phyloP scores from a whole-genome alignment of 2,888 invertebrate genomes.

The Machimus rusticus region DNA sequence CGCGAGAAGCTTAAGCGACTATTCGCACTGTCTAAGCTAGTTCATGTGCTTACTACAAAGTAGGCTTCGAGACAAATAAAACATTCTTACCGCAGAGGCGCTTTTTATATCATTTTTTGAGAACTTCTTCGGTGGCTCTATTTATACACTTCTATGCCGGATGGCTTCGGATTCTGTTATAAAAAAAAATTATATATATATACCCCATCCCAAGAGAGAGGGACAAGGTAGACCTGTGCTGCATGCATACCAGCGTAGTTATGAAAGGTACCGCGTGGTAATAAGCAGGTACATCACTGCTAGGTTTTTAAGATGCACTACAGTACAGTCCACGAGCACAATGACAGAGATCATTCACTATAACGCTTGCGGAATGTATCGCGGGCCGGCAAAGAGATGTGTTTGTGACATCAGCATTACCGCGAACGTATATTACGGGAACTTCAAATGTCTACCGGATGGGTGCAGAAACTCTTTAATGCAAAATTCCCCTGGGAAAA shows the following conservation, averaged over 20 bases:
- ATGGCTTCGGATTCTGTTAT: slow-evolving; percentile 16
- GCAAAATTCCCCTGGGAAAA: background rate
- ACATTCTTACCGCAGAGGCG: background rate
- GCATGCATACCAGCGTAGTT: slow-evolving; percentile 33
- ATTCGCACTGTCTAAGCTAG: background rate
- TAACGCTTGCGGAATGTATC: background rate
- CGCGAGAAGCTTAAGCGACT: background rate
- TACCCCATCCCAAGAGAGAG: slow-evolving; percentile 5
- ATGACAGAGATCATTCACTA: background rate
- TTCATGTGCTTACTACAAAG: background rate
- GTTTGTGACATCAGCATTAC: slow-evolving; percentile 25
- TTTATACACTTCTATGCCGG: slow-evolving; percentile 26
- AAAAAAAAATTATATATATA: background rate
- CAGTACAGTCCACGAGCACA: background rate
- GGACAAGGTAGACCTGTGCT: slow-evolving; percentile 34
- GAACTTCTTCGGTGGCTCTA: slow-evolving; percentile 33
- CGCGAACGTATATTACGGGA: background rate
- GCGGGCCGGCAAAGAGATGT: background rate
- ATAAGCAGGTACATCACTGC: slow-evolving; percentile 32
- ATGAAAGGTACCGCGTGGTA: slow-evolving; percentile 30
- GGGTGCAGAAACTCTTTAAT: slow-evolving; percentile 13
- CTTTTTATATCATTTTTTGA: slow-evolving; percentile 32
- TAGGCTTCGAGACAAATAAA: slow-evolving; percentile 15
- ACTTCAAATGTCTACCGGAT: slow-evolving; percentile 33
- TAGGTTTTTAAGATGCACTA: slow-evolving; percentile 25